Conservation (phyloP, 1,140 invertebrate genomes). For the Antheraea mylitta region DNA sequence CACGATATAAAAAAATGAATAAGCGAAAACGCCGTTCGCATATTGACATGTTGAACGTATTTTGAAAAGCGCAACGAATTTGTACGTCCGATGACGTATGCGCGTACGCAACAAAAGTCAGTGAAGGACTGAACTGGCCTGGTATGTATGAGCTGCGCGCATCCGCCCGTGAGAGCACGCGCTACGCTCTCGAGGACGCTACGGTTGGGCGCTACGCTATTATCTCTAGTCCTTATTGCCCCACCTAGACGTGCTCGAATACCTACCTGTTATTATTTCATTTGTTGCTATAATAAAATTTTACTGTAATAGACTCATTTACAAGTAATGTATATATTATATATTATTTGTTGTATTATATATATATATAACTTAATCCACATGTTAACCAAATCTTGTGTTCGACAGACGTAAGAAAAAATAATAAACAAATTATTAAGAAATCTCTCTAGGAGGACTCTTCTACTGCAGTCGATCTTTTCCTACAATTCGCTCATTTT, state of each 20-base stretch:
- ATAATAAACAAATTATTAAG: too few species aligned
- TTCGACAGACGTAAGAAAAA: too few species aligned
- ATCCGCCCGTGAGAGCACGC: conserved; percentile 28
- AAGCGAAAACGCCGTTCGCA: conserved; percentile 1
- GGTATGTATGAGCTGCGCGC: conserved; percentile 17
- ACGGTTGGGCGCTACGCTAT: conserved; percentile 32
- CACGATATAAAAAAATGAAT: background rate
- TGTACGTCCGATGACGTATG: conserved; percentile 27
- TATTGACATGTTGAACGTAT: conserved; percentile 31
- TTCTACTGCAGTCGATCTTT: too few species aligned
- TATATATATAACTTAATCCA: too few species aligned
- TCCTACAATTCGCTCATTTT: too few species aligned
- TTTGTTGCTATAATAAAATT: background rate
- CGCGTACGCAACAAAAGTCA: conserved; percentile 65
- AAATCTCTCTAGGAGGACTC: too few species aligned
- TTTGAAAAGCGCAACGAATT: conserved; percentile 24
- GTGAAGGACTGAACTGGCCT: conserved; percentile 42
- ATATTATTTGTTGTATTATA: too few species aligned
- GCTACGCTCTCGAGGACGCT: conserved; percentile 45
- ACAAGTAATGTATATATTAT: too few species aligned
- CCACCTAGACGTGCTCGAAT: background rate
- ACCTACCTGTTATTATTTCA: conserved; percentile 2
- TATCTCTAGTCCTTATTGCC: conserved; percentile 21
- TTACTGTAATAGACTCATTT: too few species aligned
- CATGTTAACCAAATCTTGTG: too few species aligned